These are phyloP conservation scores for Chrysemys picta DNA, from an alignment of 2,113 vertebrate species.

Conservation along the genomic window DNA sequence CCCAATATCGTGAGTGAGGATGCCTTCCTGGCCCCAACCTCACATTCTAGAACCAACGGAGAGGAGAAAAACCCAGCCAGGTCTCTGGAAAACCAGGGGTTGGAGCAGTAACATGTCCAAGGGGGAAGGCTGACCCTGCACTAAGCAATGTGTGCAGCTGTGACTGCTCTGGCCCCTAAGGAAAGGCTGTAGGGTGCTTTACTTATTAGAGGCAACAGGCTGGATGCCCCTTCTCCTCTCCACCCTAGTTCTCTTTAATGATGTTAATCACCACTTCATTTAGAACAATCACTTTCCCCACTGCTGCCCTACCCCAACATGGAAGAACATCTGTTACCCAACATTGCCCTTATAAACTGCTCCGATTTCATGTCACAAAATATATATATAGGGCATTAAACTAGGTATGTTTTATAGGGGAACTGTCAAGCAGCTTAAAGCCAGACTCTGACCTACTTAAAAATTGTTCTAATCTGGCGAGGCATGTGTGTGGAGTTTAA, in stretches of 20 bases:
- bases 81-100: background rate
- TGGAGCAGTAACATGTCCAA: background rate
- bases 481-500: conserved; percentile 47
- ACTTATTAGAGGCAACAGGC: background rate
- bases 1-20: background rate
- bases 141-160: background rate
- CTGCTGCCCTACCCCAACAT: background rate
- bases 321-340: conserved; percentile 59
- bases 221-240: background rate
- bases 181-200: background rate
- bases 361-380: conserved; percentile 47
- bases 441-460: conserved; percentile 69
- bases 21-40: background rate
- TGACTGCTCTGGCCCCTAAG: background rate
- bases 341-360: conserved; percentile 37
- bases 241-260: conserved; percentile 27
- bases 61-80: background rate
- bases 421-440: conserved; percentile 49
- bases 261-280: conserved; percentile 61
- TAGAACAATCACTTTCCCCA: conserved; percentile 51
- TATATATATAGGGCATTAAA: conserved; percentile 54
- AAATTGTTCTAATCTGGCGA: conserved; percentile 65
- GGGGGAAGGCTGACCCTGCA: background rate
- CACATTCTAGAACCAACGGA: background rate
- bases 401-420: conserved; percentile 56